Conservation (phyloP, 2,113 vertebrate species). For the Protobothrops flavoviridis region DNA sequence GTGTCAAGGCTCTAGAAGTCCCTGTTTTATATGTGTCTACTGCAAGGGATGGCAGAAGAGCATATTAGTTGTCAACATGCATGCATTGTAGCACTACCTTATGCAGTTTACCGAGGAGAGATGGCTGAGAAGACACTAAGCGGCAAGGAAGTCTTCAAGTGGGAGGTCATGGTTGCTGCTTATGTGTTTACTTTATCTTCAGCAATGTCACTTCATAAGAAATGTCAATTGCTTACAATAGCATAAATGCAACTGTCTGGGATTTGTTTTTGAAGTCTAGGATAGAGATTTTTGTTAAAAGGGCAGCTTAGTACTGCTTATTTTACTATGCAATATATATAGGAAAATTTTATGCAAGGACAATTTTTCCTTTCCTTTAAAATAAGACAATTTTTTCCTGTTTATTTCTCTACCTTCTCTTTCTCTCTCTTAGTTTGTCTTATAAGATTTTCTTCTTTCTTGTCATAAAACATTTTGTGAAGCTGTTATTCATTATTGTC, state of each 20-base stretch:
- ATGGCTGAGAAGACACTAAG: background rate
- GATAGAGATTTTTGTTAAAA: background rate
- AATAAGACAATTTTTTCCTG: background rate
- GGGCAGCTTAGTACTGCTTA: background rate
- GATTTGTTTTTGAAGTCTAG: background rate
- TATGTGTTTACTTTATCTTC: background rate
- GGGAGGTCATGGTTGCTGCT: background rate
- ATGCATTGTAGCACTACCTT: background rate
- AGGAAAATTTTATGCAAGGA: background rate
- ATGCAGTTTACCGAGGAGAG: background rate
- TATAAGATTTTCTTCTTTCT: background rate
- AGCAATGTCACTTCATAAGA: background rate
- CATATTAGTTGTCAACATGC: background rate
- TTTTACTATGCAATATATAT: background rate
- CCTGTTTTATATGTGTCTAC: background rate
- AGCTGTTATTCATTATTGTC: background rate
- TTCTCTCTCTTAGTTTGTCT: constrained; percentile 1
- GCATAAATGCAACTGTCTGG: background rate
- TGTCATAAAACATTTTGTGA: background rate
- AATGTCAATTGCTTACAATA: background rate
- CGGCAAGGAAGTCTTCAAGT: background rate
- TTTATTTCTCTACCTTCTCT: background rate
- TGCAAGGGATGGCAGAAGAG: background rate
- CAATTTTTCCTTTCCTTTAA: background rate
- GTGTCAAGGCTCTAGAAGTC: background rate